Percentiles rank a stretch among this genome's conserved stretches.
Conservation (phyloP, 2,113 vertebrate species). For the Zapornia atra region DNA sequence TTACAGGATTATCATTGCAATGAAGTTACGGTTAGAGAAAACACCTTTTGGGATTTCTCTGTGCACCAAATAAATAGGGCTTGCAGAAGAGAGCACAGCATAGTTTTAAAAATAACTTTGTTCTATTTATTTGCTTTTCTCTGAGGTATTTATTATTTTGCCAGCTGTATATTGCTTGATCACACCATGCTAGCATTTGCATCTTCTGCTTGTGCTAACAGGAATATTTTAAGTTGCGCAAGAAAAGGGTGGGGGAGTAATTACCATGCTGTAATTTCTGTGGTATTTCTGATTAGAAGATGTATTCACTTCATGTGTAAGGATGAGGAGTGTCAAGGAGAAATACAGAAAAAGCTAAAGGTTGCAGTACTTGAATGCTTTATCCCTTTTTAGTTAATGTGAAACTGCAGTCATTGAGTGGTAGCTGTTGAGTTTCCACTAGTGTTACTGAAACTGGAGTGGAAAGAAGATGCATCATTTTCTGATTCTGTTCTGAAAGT, state of each 20-base stretch:
- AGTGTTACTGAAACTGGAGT: background rate
- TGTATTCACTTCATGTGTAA: background rate
- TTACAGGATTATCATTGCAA: conserved; percentile 18
- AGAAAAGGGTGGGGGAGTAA: background rate
- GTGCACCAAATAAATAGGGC: background rate
- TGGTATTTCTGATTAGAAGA: conserved; percentile 55
- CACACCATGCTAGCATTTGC: background rate
- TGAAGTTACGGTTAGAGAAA: conserved; percentile 2
- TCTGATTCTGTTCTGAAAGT: background rate
- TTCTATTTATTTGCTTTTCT: background rate
- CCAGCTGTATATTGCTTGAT: background rate
- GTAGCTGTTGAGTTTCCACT: background rate
- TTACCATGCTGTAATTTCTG: conserved; percentile 6
- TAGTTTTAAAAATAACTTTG: background rate
- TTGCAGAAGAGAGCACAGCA: background rate
- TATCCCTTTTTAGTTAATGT: background rate
- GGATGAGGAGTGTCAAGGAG: background rate
- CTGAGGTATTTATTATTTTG: background rate
- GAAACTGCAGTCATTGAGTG: background rate
- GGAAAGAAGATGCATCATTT: background rate
- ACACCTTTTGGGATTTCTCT: background rate
- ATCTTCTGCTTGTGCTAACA: background rate
- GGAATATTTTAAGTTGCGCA: background rate
- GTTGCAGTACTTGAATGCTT: background rate
- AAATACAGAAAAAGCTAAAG: background rate